phyloP scores from a whole-genome alignment of 2,113 vertebrate species.

The Cyprinodon variegatus region DNA sequence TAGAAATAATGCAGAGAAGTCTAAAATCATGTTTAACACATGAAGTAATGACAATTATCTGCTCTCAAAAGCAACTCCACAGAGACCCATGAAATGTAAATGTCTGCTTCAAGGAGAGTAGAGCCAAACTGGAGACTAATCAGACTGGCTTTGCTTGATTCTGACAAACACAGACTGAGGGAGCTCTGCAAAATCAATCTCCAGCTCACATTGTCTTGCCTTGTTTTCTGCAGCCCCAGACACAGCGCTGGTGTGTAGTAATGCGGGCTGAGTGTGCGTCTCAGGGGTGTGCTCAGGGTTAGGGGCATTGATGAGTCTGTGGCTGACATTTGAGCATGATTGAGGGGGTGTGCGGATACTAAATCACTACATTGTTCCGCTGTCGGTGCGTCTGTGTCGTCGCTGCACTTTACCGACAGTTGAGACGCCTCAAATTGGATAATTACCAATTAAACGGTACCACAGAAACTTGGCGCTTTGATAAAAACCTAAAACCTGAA shows the following conservation, averaged over 20 bases:
- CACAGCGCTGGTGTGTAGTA: conserved; percentile 42
- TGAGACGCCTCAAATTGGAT: conserved; percentile 54
- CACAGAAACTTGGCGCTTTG: conserved; percentile 37
- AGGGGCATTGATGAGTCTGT: conserved; percentile 66
- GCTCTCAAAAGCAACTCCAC: not conserved
- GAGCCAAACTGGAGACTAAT: not conserved
- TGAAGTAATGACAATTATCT: not conserved
- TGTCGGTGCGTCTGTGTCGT: conserved; percentile 53
- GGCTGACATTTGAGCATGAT: conserved; percentile 73
- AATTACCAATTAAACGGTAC: conserved; percentile 62
- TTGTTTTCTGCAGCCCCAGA: conserved; percentile 12
- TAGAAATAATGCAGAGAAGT: too few species aligned
- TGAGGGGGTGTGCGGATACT: conserved; percentile 61
- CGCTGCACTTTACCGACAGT: conserved; percentile 48
- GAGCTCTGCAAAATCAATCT: conserved; percentile 39
- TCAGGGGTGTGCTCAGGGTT: conserved; percentile 58
- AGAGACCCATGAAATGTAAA: not conserved
- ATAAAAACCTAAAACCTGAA: conserved; percentile 43
- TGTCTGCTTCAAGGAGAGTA: not conserved
- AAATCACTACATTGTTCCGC: conserved; percentile 70
- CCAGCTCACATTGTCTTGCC: not conserved
- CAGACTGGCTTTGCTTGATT: conserved; percentile 14
- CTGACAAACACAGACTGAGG: conserved; percentile 17
- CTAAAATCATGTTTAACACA: not conserved
- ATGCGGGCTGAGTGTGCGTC: conserved; percentile 44